Base-by-base conservation (phyloP, 2,797 vertebrate genomes). In the Sebastes oblongus region DNA sequence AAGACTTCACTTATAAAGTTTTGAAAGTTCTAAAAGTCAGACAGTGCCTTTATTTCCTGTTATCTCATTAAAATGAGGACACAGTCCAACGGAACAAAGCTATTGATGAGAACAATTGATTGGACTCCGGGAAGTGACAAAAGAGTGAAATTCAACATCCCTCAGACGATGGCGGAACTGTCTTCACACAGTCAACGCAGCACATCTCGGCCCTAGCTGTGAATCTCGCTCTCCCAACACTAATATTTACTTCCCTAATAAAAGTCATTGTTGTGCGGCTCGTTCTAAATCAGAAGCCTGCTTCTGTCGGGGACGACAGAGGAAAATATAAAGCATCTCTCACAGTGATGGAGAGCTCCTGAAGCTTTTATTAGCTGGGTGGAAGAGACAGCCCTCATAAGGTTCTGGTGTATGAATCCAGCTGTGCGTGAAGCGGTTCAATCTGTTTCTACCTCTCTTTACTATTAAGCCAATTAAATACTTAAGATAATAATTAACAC, bases 231-330 rank as follows among this genome's bases (percentile, higher is more conserved):
- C 70, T 65, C 32, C 75, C 85, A 83, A 77, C 83, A 73, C 84
- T 91, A 91, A 92, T 92, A 91, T 93, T 93, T 90, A 93, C 88
- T 75, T 88, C 81, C 73, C 71, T 81, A 87, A 92, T 92, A 93
- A 93, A 92, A 92, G 83, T 86, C 83, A 74, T 71, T 84, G 83
- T 84, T 83, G 72, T 85, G 86, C 29, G 16, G 39, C 76, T 72
- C 9, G 3, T 79, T 80, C 65, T 92, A 92, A 94, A 94, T 92
- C 92, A 92, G 83, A 67, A 67, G 39, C 60, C 82, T 66, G 75
- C 86, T 88, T 85, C 87, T 87, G 87, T 89, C 81, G 8, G 22
- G 69, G 58, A 80, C 88, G 92, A 90, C 85, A 76, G 86, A 86
- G 73, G 82, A 73, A 86, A 87, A 90, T 89, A 89, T 88, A 90